Percentiles rank a stretch among this genome's conserved stretches.
These are phyloP conservation scores for Scaptomyza montana DNA, from an alignment of 1,140 invertebrate genomes.

Conservation along the genomic window DNA sequence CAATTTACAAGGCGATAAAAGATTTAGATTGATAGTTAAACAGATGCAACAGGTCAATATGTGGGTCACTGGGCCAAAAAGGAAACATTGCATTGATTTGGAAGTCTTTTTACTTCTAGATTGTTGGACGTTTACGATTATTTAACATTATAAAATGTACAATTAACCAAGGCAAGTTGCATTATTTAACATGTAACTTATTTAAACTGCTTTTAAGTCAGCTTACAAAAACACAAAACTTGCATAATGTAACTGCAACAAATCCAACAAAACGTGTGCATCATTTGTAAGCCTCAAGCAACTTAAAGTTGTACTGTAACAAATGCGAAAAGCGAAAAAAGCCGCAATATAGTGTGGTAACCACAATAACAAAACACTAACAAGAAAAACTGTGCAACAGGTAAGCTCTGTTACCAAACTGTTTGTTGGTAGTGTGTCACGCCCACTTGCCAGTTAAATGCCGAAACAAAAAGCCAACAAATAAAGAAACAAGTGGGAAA, in stretches of 20 bases:
- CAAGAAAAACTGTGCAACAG: slow-evolving; percentile 34
- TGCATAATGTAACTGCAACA: slow-evolving; percentile 12
- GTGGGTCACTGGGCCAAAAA: slow-evolving; percentile 44
- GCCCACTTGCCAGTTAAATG: slow-evolving; percentile 17
- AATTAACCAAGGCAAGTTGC: not conserved
- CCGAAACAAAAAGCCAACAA: slow-evolving; percentile 30
- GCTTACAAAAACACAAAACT: not conserved
- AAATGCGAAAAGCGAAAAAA: slow-evolving; percentile 25
- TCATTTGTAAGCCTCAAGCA: not conserved
- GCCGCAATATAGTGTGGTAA: slow-evolving; percentile 33
- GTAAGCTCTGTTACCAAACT: slow-evolving; percentile 35
- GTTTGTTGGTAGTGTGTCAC: slow-evolving; percentile 12
- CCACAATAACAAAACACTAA: not conserved
- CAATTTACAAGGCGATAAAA: slow-evolving; percentile 70
- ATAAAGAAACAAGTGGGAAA: slow-evolving; percentile 1
- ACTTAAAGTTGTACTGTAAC: slow-evolving; percentile 26
- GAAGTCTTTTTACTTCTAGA: no score
- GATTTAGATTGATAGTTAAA: slow-evolving; percentile 50
- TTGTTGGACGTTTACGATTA: not conserved
- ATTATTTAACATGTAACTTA: slow-evolving; percentile 8
- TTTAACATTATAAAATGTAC: not conserved
- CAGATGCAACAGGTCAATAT: slow-evolving; percentile 42
- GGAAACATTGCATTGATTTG: no score
- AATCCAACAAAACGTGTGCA: slow-evolving; percentile 13
- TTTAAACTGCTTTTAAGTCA: not conserved